Base-by-base conservation (phyloP, 2,113 vertebrate species). In the Paracanthobrama guichenoti region DNA sequence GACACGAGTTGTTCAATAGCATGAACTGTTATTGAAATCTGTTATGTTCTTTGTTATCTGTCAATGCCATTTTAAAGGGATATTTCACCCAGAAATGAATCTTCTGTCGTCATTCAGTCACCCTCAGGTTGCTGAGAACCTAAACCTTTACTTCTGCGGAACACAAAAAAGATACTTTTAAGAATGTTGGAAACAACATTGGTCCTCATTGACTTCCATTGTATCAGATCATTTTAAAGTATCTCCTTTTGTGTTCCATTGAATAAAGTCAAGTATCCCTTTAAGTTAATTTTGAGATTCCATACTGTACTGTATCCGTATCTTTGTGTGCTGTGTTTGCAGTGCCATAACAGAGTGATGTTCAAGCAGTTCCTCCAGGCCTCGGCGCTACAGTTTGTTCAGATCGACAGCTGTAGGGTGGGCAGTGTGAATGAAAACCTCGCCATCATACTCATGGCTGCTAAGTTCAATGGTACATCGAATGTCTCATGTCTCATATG, bases 351-450 rank as follows among this genome's bases (percentile, higher is more conserved):
- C 48, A 91, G 95, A 90, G 94, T 96, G 91, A 95, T 96, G 92
- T 95, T 97, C 89, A 96, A 97, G 92, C 94, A 97, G 88, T 93
- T 97, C 84, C 95, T 96, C 1, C 95, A 97, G 91, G 94, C 92
- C 0, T 93, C 92, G 0, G 94, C 94, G 6, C 90, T 96, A 84
- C 96, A 95, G 91, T 97, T 94, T 86, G 92, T 97, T 87, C 96
- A 96, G 86, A 96, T 93, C 31, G 95, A 97, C 94, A 96, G 96
- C 91, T 97, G 95, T 89, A 92, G 96, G 72, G 90, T 96, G 88
- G 95, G 93, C 82, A 97, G 96, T 26, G 93, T 97, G 90, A 97
- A 96, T 57, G 95, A 97, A 91, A 97, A 95, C 90, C 92, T 96
- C 79, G 93, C 95, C 42, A 94, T 95, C 80, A 82, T 96, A 81